Percentiles rank a stretch among this genome's conserved stretches.
Evolutionary conservation across 2,113 vertebrate species (phyloP).

Genomic region (Ginglymostoma cirratum): DNA sequence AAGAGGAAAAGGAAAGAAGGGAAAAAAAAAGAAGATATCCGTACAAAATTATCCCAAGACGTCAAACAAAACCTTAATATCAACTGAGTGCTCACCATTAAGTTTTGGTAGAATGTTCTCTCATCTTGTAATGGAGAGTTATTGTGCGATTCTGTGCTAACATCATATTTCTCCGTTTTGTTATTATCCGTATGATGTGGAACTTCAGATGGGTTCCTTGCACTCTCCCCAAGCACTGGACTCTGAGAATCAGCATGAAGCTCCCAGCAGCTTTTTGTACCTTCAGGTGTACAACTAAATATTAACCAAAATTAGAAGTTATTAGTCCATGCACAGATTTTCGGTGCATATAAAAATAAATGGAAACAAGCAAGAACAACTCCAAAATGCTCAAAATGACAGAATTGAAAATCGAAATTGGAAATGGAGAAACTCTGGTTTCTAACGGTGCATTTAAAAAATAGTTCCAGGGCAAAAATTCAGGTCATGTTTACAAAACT

Average conservation of each 20-base stretch:
- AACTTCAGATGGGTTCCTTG: conserved; percentile 49
- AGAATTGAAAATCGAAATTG: neutral
- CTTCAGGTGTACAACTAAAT: neutral
- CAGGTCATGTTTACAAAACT: neutral
- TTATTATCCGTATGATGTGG: conserved; percentile 43
- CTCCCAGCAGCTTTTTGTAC: neutral
- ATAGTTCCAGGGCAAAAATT: neutral
- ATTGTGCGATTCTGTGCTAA: conserved; percentile 35
- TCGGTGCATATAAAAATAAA: neutral
- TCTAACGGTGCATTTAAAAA: neutral
- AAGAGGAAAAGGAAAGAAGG: neutral
- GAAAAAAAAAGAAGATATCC: neutral
- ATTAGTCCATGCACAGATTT: neutral
- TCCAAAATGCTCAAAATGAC: neutral
- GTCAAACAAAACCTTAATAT: neutral
- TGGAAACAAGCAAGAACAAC: neutral
- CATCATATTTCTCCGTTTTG: conserved; percentile 40
- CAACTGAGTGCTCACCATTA: conserved; percentile 59
- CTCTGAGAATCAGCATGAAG: conserved; percentile 39
- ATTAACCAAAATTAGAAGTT: neutral
- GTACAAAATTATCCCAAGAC: neutral
- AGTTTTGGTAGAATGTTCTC: conserved; percentile 67
- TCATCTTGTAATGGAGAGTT: conserved; percentile 46
- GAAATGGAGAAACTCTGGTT: neutral
- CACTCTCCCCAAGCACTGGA: conserved; percentile 53